Evolutionary conservation across 2,113 vertebrate genomes (phyloP).

Genomic region (Monopterus albus): DNA sequence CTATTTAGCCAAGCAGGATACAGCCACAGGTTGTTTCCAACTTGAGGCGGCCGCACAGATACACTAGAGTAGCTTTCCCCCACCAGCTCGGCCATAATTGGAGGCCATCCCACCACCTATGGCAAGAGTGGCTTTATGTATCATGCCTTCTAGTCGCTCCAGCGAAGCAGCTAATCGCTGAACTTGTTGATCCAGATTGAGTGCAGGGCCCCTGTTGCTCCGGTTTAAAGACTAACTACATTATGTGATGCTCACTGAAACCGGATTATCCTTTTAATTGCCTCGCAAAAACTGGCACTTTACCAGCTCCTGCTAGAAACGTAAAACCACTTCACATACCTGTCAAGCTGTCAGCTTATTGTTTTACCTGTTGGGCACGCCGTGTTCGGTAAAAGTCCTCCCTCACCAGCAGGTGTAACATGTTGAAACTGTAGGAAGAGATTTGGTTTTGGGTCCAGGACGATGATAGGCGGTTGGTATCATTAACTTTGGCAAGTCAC

Average conservation of each 20-base stretch:
- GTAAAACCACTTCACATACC: neutral
- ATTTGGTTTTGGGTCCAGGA: too few relatives aligned
- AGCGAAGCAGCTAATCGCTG: constrained; percentile 24
- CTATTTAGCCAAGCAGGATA: neutral
- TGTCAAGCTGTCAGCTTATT: too few relatives aligned
- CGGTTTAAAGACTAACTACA: neutral
- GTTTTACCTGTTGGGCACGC: too few relatives aligned
- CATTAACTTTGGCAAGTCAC: too few relatives aligned
- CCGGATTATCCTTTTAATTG: constrained; percentile 15
- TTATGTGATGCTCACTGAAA: constrained; percentile 50
- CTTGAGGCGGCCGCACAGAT: constrained; percentile 3
- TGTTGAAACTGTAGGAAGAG: too few relatives aligned
- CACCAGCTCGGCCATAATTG: neutral
- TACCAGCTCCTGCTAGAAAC: neutral
- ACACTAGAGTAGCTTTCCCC: neutral
- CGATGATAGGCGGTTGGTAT: too few relatives aligned
- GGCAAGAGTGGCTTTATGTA: neutral
- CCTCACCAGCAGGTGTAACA: too few relatives aligned
- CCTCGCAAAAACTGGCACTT: neutral
- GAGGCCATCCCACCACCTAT: neutral
- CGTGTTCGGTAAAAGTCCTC: too few relatives aligned
- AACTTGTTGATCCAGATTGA: constrained; percentile 20
- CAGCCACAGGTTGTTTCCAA: constrained; percentile 23
- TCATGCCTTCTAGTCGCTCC: neutral
- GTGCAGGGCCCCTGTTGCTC: constrained; percentile 1